Percentiles rank a stretch among this genome's conserved stretches.
phyloP scores from a whole-genome alignment of 2,113 vertebrate species.

The Oenanthe melanoleuca region DNA sequence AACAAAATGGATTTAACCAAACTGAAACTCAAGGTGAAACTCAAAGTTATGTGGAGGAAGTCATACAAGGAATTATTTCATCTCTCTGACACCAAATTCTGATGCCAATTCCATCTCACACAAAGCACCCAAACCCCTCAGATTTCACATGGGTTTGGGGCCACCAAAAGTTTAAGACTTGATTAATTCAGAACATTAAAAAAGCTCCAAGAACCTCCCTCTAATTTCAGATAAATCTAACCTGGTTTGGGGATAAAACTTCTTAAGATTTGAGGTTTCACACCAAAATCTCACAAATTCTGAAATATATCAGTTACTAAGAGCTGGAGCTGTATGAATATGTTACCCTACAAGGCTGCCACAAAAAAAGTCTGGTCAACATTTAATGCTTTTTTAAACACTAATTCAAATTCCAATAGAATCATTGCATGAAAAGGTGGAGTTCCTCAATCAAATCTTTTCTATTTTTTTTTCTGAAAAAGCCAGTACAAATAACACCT shows the following conservation, averaged over 20 bases:
- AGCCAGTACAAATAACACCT: not conserved
- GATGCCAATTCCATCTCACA: not conserved
- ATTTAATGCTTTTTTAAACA: not conserved
- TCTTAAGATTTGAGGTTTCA: not conserved
- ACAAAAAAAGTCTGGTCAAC: not conserved
- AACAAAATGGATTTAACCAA: not conserved
- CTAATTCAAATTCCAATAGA: not conserved
- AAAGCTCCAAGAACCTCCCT: not conserved
- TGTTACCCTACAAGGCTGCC: not conserved
- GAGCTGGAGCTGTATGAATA: not conserved
- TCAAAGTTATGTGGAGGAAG: not conserved
- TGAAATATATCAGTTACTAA: not conserved
- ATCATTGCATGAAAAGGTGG: not conserved
- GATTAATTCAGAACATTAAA: accelerated
- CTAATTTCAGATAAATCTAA: not conserved
- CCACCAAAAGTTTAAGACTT: not conserved
- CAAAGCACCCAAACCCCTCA: not conserved
- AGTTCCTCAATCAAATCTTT: not conserved
- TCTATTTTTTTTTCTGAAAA: not conserved
- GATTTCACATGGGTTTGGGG: not conserved
- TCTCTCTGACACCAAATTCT: not conserved
- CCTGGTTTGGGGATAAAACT: not conserved
- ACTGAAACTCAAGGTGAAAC: not conserved
- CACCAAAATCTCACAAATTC: not conserved
- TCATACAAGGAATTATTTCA: not conserved